phyloP scores from a whole-genome alignment of 2,888 invertebrate species.

The Drosophila anceps region DNA sequence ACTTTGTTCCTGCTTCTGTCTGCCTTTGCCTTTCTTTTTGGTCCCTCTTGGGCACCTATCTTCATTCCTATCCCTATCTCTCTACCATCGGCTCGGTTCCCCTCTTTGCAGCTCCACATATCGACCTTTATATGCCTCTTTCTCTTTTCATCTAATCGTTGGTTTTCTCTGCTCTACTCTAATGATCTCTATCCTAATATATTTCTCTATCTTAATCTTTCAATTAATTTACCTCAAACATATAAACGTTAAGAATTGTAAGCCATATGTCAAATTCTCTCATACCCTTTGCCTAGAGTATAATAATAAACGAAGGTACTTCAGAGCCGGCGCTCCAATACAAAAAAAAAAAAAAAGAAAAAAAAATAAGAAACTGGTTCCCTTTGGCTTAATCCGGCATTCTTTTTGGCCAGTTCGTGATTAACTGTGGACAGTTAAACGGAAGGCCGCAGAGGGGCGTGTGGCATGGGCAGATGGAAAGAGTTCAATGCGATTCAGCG shows the following conservation, averaged over 20 bases:
- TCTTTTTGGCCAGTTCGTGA: constrained; percentile 70
- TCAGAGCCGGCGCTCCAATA: constrained; percentile 44
- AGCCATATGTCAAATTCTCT: neutral
- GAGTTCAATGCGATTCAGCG: constrained; percentile 31
- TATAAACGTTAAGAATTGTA: neutral
- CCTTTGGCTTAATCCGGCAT: constrained; percentile 69
- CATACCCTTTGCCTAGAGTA: constrained; percentile 33
- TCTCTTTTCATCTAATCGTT: neutral
- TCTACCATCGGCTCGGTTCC: neutral
- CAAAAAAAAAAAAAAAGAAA: constrained; percentile 9
- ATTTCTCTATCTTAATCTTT: neutral
- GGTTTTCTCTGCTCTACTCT: neutral
- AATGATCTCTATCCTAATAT: too few relatives aligned
- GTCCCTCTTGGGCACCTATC: too few relatives aligned
- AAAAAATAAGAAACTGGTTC: constrained; percentile 46
- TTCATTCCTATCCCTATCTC: neutral
- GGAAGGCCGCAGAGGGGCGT: constrained; percentile 20
- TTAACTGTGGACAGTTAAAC: constrained; percentile 75
- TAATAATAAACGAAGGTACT: constrained; percentile 32
- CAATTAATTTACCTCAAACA: neutral
- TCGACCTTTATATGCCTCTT: neutral
- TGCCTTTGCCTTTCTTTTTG: neutral
- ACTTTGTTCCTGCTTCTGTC: neutral
- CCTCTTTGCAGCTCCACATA: neutral
- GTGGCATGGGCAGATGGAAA: neutral